Base-by-base conservation (phyloP, 2,888 invertebrate genomes). In the Sesia bembeciformis region DNA sequence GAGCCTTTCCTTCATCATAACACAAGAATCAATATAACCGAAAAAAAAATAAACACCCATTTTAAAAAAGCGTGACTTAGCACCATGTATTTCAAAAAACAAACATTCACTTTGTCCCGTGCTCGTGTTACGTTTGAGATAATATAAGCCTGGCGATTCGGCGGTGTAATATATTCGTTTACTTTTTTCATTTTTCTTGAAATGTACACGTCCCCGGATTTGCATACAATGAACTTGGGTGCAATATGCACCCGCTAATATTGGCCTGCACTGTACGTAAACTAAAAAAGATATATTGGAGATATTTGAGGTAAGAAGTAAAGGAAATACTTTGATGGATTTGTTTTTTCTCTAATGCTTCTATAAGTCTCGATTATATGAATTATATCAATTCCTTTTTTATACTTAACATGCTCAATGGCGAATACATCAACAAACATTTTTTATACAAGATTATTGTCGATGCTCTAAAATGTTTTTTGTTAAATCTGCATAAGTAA, bases 211-310 rank as follows among this genome's bases (percentile, higher is more conserved):
- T 83, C 71, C 62, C 51, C 55, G 56, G 61, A 86, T 88, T 88
- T 82, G 88, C 88, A 88, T 88, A 88, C 88, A 89, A 89, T 89
- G 79, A 76, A 57, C 52, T 55, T 65, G 74, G 78, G 84, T 83
- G 85, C 85, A 83, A 84, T 85, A 85, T 84, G 85, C 75, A 65
- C 65, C 65, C 68, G 77, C 81, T 81, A 82, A 83, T 79, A 72
- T 70, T 62, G 52, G 46, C 8, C 52, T 8, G 50, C 40, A 46
- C n/a, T 46, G 38, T 23, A 60, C 61, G 60, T 59, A 57, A 63
- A 63, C 60, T 60, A 59, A 60, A 61, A 65, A 59, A 67, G 60
- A 64, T 65, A 62, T 62, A 67, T 66, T 58, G 50, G 50, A 50
- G 4, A 46, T 46, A n/a, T 46, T 46, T 46, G 46, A 8, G 46